Evolutionary conservation across 2,113 vertebrate genomes (phyloP), one percentile per base, ranked within the genome.

Genomic region (Alethe castanea): DNA sequence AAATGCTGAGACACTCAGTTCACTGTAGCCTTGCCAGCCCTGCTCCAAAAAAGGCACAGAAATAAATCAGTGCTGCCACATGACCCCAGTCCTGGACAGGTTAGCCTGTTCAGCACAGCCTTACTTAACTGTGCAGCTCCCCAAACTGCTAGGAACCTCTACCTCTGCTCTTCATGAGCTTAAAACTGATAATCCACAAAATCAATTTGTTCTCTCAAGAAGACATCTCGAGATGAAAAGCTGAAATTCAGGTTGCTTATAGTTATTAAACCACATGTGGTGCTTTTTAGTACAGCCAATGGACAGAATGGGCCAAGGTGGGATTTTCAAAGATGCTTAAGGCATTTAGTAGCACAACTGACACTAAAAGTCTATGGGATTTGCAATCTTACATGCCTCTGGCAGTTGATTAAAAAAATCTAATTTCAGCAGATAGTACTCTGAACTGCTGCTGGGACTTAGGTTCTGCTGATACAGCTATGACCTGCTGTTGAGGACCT

Each of bases 201-300:
- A 90, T 94, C 71, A 78, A 80, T 92, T 95, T 94, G 45, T 69
- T 93, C 76, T 88, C 71, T 92, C 64, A 54, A 66, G 67, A 56
- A 70, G 64, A 76, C 42, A 66, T 86, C 62, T 86, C 54, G 50
- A 79, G 74, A 77, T 86, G 67, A 80, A 86, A 85, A 86, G 25
- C 59, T 90, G 64, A 92, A 95, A 70, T 88, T 82, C 54, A 95
- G 29, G 82, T 93, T 86, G 24, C 70, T 94, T 87, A 59, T 33
- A 85, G 70, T 72, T 90, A 82, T 71, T 82, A 90, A 91, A 79
- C 44, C n/a, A 40, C 53, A 60, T 72, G 36, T 20, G 40, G 31
- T 40, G 14, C 31, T 79, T 84, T 87, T 81, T 52, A 73, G 33
- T 74, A 8, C 29, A 79, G 85, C 53, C 66, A 76, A 15, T 71